phyloP scores from a whole-genome alignment of 2,888 invertebrate species.

The Masnerella sp. region DNA sequence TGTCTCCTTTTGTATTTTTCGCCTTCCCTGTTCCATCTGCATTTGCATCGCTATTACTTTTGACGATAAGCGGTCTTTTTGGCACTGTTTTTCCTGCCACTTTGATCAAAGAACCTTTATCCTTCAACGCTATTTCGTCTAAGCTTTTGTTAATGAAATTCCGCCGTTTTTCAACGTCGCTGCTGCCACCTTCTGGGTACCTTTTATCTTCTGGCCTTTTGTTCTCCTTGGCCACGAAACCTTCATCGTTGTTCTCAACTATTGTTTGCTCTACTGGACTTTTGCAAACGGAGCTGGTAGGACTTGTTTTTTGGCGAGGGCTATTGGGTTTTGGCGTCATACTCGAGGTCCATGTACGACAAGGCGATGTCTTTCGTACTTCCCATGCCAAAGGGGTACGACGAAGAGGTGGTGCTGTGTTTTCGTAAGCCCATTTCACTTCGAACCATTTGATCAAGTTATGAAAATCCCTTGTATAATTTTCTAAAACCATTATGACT shows the following conservation, averaged over 20 bases:
- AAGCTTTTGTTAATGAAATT: conserved; percentile 62
- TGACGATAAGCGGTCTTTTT: conserved; percentile 64
- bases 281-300: conserved; percentile 67
- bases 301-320: conserved; percentile 75
- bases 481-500: conserved; percentile 95
- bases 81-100: conserved; percentile 61
- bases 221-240: conserved; percentile 25
- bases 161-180: conserved; percentile 65
- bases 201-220: conserved; percentile 67
- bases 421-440: conserved; percentile 95
- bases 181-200: conserved; percentile 65
- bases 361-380: conserved; percentile 88
- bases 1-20: conserved; percentile 56
- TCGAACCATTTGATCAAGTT: conserved; percentile 96
- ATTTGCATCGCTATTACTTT: conserved; percentile 55
- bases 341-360: conserved; percentile 72
- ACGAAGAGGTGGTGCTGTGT: conserved; percentile 89
- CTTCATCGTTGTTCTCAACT: conserved; percentile 64
- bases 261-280: conserved; percentile 74
- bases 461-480: conserved; percentile 95
- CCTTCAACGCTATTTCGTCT: conserved; percentile 64
- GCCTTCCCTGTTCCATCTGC: conserved; percentile 62
- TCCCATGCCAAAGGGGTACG: conserved; percentile 97
- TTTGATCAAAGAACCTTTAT: conserved; percentile 65
- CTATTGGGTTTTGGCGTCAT: conserved; percentile 70